Evolutionary conservation across 1,140 invertebrate genomes (phyloP), one percentile per base, ranked within the genome.

Genomic region (Chironomus striatipennis): DNA sequence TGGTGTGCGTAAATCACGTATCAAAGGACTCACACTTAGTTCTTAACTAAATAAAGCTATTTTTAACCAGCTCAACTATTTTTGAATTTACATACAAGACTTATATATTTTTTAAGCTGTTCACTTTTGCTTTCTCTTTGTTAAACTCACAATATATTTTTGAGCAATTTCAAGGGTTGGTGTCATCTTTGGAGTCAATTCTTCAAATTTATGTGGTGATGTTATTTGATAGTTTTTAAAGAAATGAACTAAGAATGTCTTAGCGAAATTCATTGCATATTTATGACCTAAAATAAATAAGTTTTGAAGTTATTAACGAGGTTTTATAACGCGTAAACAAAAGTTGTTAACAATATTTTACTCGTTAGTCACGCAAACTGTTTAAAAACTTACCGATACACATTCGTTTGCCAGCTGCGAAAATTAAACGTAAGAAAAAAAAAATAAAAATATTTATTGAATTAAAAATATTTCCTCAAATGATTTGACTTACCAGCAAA

Each of bases 401-500:
- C 4, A 57, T n/a, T 57, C 47, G 12, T 57, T 57, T 57, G 15
- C 47, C 47, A 57, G 47, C 47, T 57, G 8, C 15, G 15, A 12
- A 12, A n/a, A n/a, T n/a, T 5, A 57, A 57, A 57, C 1, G 12
- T 57, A n/a, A 57, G 12, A n/a, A 12, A 47, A 47, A 12, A 12
- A 12, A 10, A 9, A n/a, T n/a, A 57, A 15, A 15, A 57, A 12
- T 47, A 47, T n/a, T n/a, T 15, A n/a, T 57, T 57, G 9, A 47
- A 57, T 15, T 10, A 57, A n/a, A 15, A 57, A 78, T 88, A 90
- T 79, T 89, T 89, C 24, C 5, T 34, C 24, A 5, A 34, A 34
- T n/a, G 24, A 34, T 34, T 5, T 34, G 24, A 34, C 76, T 88
- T 88, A 73, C 83, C 87, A 74, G 87, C 88, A 78, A 90, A 90